These are phyloP conservation scores for Bursaphelenchus mucronatus DNA, from an alignment of 1,140 invertebrate species.

Conservation along the genomic window DNA sequence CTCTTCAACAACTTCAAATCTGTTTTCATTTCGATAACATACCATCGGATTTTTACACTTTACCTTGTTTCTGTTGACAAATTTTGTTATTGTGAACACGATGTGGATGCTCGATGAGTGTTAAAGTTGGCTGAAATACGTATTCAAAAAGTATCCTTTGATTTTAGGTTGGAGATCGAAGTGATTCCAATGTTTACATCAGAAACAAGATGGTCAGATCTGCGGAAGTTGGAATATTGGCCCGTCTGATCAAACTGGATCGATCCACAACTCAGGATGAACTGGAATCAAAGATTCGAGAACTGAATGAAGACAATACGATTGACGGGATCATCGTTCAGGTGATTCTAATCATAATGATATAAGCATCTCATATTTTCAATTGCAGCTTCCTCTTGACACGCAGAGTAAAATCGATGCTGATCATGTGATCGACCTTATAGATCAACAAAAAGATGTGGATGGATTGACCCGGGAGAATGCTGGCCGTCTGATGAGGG, in stretches of 20 bases:
- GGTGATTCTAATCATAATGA: constrained; percentile 22
- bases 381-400: constrained; percentile 54
- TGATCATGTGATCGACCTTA: constrained; percentile 50
- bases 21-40: too few species aligned
- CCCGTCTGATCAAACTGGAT: constrained; percentile 76
- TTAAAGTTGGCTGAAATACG: too few species aligned
- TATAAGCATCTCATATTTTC: constrained; percentile 4
- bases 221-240: constrained; percentile 79
- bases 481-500: constrained; percentile 53
- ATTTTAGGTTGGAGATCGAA: constrained; percentile 77
- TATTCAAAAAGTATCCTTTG: neutral
- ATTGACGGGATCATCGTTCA: constrained; percentile 60
- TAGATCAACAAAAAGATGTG: constrained; percentile 53
- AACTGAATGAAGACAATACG: constrained; percentile 47
- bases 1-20: too few species aligned
- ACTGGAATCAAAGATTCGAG: constrained; percentile 55
- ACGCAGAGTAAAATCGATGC: constrained; percentile 45
- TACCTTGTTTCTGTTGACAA: too few species aligned
- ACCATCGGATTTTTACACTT: too few species aligned
- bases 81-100: too few species aligned
- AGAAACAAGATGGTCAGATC: constrained; percentile 82
- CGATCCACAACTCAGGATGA: constrained; percentile 77
- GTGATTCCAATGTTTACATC: constrained; percentile 99
- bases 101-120: too few species aligned
- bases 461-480: constrained; percentile 59